Percentiles rank a stretch among this genome's conserved stretches.
phyloP scores from a whole-genome alignment of 1,140 invertebrate genomes.

The Drosophila truncata region DNA sequence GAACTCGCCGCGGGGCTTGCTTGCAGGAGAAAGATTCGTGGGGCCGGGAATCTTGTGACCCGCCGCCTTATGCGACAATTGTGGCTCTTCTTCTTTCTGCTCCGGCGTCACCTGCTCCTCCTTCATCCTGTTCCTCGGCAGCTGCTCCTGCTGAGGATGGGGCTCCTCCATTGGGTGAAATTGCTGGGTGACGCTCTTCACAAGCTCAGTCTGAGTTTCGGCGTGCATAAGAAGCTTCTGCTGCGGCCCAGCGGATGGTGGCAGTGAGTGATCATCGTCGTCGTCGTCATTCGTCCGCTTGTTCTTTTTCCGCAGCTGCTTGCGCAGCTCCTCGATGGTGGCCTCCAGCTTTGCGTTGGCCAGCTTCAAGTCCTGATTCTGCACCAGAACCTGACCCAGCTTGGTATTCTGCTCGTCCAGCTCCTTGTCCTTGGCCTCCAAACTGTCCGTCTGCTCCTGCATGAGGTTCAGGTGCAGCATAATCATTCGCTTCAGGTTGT shows the following conservation, averaged over 20 bases:
- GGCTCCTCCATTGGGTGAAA: not conserved
- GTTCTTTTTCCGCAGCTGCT: slow-evolving; percentile 46
- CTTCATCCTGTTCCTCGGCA: not conserved
- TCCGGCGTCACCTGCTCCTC: slow-evolving; percentile 6
- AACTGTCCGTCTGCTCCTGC: slow-evolving; percentile 90
- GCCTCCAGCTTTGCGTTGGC: slow-evolving; percentile 48
- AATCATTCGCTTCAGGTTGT: slow-evolving; percentile 85
- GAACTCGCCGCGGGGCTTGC: slow-evolving; percentile 47
- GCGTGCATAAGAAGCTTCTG: slow-evolving; percentile 50
- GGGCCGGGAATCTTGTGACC: slow-evolving; percentile 20
- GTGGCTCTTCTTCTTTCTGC: not conserved
- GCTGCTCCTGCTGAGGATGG: not conserved
- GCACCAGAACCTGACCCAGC: slow-evolving; percentile 41
- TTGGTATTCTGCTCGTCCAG: slow-evolving; percentile 76
- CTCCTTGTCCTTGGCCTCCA: slow-evolving; percentile 89
- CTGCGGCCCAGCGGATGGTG: slow-evolving; percentile 36
- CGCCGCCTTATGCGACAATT: not conserved
- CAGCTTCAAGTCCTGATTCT: slow-evolving; percentile 59
- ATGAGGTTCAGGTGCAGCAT: slow-evolving; percentile 91
- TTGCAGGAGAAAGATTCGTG: slow-evolving; percentile 8
- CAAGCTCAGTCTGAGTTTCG: slow-evolving; percentile 57
- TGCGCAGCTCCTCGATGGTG: slow-evolving; percentile 53
- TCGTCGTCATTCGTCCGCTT: slow-evolving; percentile 42
- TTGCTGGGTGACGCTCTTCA: slow-evolving; percentile 1
- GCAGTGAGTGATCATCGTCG: slow-evolving; percentile 50